phyloP scores from a whole-genome alignment of 2,888 invertebrate species.

The Netelia inedita region DNA sequence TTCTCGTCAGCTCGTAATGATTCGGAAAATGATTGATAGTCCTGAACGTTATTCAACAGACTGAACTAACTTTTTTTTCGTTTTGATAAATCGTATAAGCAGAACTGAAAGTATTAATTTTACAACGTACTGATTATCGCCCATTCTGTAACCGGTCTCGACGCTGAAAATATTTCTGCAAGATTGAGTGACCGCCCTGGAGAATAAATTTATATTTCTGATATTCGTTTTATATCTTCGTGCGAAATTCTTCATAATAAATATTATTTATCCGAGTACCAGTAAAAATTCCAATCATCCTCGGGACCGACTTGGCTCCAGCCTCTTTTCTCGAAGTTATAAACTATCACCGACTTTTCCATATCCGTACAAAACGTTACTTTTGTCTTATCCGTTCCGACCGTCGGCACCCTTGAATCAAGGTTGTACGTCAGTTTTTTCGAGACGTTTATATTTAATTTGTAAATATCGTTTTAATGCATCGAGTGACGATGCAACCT shows the following conservation, averaged over 20 bases:
- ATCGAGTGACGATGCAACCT: too few species aligned
- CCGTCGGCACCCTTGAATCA: slow-evolving; percentile 73
- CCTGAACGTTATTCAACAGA: slow-evolving; percentile 84
- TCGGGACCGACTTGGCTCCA: slow-evolving; percentile 95
- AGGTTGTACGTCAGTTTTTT: too few species aligned
- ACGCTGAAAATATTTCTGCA: slow-evolving; percentile 96
- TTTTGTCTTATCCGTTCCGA: slow-evolving; percentile 86
- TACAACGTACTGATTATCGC: slow-evolving; percentile 93
- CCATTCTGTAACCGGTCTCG: slow-evolving; percentile 96
- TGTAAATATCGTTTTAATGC: too few species aligned
- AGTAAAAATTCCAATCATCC: slow-evolving; percentile 98
- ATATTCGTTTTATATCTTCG: background rate
- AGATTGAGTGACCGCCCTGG: slow-evolving; percentile 94
- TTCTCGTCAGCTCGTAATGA: slow-evolving; percentile 97
- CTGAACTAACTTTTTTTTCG: background rate
- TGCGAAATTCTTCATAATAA: too few species aligned
- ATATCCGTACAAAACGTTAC: slow-evolving; percentile 93
- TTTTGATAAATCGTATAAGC: slow-evolving; percentile 1
- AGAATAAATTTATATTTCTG: slow-evolving; percentile 58
- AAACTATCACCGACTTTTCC: slow-evolving; percentile 96
- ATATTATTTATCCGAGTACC: too few species aligned
- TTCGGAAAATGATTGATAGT: slow-evolving; percentile 98
- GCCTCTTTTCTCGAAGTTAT: slow-evolving; percentile 96
- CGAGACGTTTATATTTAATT: too few species aligned
- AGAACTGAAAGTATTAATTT: background rate